Conservation (phyloP, 2,113 vertebrate genomes). For the Pachycephala philippinensis region DNA sequence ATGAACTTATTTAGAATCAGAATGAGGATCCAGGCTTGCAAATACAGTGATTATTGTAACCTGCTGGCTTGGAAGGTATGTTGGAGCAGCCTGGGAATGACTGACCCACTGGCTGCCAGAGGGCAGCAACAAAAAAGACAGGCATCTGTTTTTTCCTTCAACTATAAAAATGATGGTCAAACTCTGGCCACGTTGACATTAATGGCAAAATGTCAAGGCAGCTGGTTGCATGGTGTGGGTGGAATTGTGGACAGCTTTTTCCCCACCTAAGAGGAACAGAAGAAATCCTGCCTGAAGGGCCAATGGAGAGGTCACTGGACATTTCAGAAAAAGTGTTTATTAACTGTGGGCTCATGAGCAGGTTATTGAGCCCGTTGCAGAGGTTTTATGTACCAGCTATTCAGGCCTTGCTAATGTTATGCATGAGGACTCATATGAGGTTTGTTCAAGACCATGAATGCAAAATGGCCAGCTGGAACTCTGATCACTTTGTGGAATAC, state of each 20-base stretch:
- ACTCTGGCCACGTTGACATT: fast-evolving
- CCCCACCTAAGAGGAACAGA: neutral
- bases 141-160: neutral
- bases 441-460: neutral
- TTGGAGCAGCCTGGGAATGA: neutral
- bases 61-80: neutral
- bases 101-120: neutral
- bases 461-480: neutral
- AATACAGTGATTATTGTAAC: neutral
- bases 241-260: neutral
- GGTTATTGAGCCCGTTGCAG: neutral
- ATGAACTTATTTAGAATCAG: neutral
- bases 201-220: neutral
- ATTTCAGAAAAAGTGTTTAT: neutral
- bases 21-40: neutral
- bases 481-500: neutral
- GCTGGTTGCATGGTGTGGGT: neutral
- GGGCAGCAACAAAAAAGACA: neutral
- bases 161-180: neutral
- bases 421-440: neutral
- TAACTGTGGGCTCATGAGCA: neutral
- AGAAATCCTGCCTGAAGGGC: neutral
- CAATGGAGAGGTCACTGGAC: neutral
- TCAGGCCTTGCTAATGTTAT: neutral
- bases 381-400: neutral